phyloP scores from a whole-genome alignment of 2,888 invertebrate genomes.

The Pedicia rivosa region DNA sequence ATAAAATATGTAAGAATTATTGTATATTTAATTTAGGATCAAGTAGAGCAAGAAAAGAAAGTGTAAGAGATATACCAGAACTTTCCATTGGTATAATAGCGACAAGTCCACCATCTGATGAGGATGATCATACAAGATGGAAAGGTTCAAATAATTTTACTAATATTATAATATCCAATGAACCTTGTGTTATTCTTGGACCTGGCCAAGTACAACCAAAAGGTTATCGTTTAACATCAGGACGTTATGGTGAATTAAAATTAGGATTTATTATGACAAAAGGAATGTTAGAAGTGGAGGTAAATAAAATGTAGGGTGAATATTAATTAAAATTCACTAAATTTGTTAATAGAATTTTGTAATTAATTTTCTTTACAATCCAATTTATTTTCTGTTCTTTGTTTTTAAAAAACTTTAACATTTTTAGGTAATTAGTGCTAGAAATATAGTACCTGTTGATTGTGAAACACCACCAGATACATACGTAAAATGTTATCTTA shows the following conservation, averaged over 20 bases:
- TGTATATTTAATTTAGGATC: slow-evolving; percentile 17
- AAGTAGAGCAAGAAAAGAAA: slow-evolving; percentile 39
- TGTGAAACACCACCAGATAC: slow-evolving; percentile 68
- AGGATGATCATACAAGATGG: slow-evolving; percentile 26
- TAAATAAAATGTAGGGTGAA: slow-evolving; percentile 16
- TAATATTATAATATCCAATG: slow-evolving; percentile 12
- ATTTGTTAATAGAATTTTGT: not conserved
- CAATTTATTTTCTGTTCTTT: not conserved
- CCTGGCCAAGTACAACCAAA: slow-evolving; percentile 71
- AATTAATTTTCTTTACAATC: too few species aligned
- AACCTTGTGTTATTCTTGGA: slow-evolving; percentile 38
- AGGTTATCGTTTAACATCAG: slow-evolving; percentile 50
- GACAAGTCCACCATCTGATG: slow-evolving; percentile 40
- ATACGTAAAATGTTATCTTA: slow-evolving; percentile 84
- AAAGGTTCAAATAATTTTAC: slow-evolving; percentile 22
- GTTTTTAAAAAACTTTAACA: not conserved
- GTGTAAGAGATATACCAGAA: slow-evolving; percentile 38
- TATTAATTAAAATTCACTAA: not conserved
- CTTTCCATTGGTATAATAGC: slow-evolving; percentile 31
- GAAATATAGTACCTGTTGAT: slow-evolving; percentile 50
- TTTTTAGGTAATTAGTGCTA: slow-evolving; percentile 48
- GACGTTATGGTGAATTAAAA: slow-evolving; percentile 66
- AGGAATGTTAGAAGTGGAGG: slow-evolving; percentile 81
- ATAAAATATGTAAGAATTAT: not conserved
- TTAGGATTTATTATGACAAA: slow-evolving; percentile 80